Base-by-base conservation (phyloP, 2,888 invertebrate species). In the Cheilosia variabilis region DNA sequence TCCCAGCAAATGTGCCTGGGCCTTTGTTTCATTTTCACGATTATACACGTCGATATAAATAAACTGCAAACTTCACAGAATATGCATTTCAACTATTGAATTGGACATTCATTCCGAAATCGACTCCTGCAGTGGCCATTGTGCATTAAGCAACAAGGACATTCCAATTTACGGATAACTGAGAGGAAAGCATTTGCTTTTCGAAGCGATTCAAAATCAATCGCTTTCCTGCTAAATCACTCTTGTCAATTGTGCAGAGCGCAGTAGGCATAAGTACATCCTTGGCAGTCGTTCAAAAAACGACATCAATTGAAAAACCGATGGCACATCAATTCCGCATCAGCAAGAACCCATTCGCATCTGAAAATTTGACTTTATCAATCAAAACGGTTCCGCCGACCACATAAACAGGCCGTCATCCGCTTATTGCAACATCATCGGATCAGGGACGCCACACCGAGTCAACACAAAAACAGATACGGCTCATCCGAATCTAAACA, bases 331-430 rank as follows among this genome's bases (percentile, higher is more conserved):
- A 68, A 78, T 77, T 71, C 43, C 45, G 53, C 71, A 72, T 72
- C 66, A 73, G 41, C 50, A 47, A n/a, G 66, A 55, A 72, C 45
- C 37, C 66, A 34, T 68, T 73, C 17, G 68, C 66, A 73, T 83
- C 79, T 83, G 79, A 75, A 80, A 71, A 80, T 75, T 80, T 75
- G 80, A 80, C 75, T 80, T 65, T 75, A 84, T 84, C 80, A 79
- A 84, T 84, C 79, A 80, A 79, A 80, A 79, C 22, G 22, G 43
- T 53, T 72, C 68, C 55, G 3, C 13, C 10, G 17, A 68, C 47
- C 50, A 57, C 47, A 68, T 31, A 68, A 66, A 57, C 65, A 57
- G 27, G 37, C 58, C 60, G 3, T 53, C 27, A 75, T 43, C 22
- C 31, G 60, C 10, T 62, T 27, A 27, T 62, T 22, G 68, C n/a